Conservation (phyloP, 2,888 invertebrate genomes). For the Lucinisca nassula region DNA sequence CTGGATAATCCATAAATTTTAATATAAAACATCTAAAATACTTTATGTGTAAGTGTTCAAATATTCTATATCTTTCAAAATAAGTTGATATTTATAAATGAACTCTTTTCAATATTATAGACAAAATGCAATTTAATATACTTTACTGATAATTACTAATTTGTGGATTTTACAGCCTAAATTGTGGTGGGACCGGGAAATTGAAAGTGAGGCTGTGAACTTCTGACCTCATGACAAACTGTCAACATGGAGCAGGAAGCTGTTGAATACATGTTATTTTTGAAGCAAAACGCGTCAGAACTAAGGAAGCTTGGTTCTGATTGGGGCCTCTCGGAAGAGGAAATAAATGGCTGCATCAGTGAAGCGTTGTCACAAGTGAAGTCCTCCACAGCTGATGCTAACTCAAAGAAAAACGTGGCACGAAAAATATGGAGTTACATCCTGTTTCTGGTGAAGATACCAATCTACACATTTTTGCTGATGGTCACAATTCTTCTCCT, state of each 20-base stretch:
- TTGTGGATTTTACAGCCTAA: conserved; percentile 30
- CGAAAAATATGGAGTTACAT: conserved; percentile 68
- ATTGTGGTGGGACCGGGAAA: not conserved
- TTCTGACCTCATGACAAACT: conserved; percentile 23
- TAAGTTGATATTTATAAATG: not conserved
- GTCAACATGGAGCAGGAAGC: conserved; percentile 59
- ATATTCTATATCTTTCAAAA: too few relatives aligned
- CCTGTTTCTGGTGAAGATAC: conserved; percentile 52
- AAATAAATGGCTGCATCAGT: conserved; percentile 71
- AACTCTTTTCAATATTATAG: too few relatives aligned
- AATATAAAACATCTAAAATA: not conserved
- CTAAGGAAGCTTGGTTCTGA: conserved; percentile 70
- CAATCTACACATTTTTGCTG: conserved; percentile 33
- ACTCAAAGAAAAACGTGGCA: conserved; percentile 52
- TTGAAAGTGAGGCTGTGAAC: conserved; percentile 60
- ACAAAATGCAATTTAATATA: too few relatives aligned
- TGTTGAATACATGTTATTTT: conserved; percentile 65
- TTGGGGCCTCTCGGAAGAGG: conserved; percentile 75
- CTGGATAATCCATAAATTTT: conserved; percentile 54
- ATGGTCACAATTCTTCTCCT: conserved; percentile 28
- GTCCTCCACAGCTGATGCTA: conserved; percentile 27
- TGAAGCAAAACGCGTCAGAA: conserved; percentile 73
- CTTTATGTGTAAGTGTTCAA: too few relatives aligned
- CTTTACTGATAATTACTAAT: too few relatives aligned
- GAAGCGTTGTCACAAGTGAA: conserved; percentile 60